These are phyloP conservation scores for Anneissia japonica DNA, from an alignment of 35 echinoderm and acorn worm genomes.

Conservation along the genomic window DNA sequence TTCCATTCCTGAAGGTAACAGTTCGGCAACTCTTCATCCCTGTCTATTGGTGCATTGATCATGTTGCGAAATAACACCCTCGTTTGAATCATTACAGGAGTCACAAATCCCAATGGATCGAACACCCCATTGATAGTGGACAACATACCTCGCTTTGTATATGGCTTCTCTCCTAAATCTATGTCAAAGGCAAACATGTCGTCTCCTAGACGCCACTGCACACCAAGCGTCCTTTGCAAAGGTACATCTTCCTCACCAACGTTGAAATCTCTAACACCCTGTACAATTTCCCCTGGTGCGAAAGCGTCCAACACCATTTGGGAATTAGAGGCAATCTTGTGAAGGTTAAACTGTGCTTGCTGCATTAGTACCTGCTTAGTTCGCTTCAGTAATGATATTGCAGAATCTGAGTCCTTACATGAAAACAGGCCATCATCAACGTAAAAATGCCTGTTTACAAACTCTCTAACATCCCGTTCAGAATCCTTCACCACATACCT, in stretches of 20 bases:
- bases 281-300: background rate
- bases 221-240: conserved; percentile 3
- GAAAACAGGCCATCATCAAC: conserved; percentile 24
- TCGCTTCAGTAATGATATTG: background rate
- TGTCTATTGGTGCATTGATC: background rate
- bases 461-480: background rate
- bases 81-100: conserved; percentile 11
- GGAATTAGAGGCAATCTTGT: conserved; percentile 25
- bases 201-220: conserved; percentile 16
- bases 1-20: background rate
- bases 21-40: background rate
- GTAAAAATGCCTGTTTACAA: conserved; percentile 11
- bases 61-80: background rate
- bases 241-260: conserved; percentile 8
- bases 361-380: background rate
- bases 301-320: conserved; percentile 20
- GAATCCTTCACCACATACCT: conserved; percentile 2
- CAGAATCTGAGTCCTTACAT: background rate
- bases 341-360: background rate
- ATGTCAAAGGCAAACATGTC: conserved; percentile 19
- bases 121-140: conserved; percentile 23
- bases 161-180: background rate
- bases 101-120: conserved; percentile 33
- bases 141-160: conserved; percentile 20
- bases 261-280: background rate